Base-by-base conservation (phyloP, 1,140 invertebrate species). In the Callitettix versicolor region DNA sequence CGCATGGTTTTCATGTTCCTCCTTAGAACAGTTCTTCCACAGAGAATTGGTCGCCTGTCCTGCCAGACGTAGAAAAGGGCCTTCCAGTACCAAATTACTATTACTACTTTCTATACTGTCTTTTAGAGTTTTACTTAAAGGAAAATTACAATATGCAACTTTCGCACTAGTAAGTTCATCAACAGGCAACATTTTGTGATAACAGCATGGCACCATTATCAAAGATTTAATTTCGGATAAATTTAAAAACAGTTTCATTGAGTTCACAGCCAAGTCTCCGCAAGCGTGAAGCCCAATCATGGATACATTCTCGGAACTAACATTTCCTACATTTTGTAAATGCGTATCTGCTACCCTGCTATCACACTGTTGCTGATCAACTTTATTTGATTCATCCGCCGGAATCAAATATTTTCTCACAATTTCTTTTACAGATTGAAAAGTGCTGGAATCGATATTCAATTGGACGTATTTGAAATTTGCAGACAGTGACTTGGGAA, bases 181-280 rank as follows among this genome's bases (percentile, higher is more conserved):
- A n/a, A n/a, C n/a, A n/a, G n/a, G n/a, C 1, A 63, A 62, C 54
- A 88, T 71, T 68, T 86, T 88, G 69, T 92, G 89, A 64, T 93
- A 93, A 62, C 90, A 94, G 64, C 90, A 94, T 5, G 87, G 83
- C 68, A 91, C 81, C 34, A 91, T 76, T 40, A 84, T 75, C 12
- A 91, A 62, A 17, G 76, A 68, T 47, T 72, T 71, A 3, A 79
- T 79, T 24, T 70, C 62, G 21, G 73, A 63, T 68, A 84, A 78
- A 59, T 77, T 69, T 14, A 78, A 60, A 72, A 88, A 92, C 60
- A 90, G 69, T 64, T 80, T 76, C 12, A 88, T 75, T 18, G 85
- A 79, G 20, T 78, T 77, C 11, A 87, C 73, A 50, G 84, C 83
- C 22, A 94, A 75, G 70, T 91, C 86, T 0, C 85, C 89, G 69